Conservation (phyloP, 2,113 vertebrate genomes). For the Sinocyclocheilus maitianheensis region DNA sequence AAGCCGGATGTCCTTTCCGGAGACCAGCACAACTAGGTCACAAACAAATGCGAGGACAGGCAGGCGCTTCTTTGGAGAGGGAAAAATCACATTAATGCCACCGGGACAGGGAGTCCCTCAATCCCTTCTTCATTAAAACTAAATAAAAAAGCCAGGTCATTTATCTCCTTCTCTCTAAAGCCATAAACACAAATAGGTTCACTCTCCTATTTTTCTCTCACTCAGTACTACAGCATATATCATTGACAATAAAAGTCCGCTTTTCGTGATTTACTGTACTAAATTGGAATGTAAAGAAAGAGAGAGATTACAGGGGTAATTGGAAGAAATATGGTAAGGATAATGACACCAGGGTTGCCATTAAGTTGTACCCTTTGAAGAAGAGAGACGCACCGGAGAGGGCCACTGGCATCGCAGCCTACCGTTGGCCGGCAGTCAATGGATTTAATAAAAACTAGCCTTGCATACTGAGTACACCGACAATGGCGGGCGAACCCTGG, state of each 20-base stretch:
- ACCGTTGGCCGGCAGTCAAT: background rate
- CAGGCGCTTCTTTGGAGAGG: slow-evolving; percentile 58
- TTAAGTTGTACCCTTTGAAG: slow-evolving; percentile 1
- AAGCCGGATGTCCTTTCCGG: slow-evolving; percentile 61
- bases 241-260: slow-evolving; percentile 68
- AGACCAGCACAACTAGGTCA: slow-evolving; percentile 73
- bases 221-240: slow-evolving; percentile 64
- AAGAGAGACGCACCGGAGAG: background rate
- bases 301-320: slow-evolving; percentile 68
- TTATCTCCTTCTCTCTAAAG: slow-evolving; percentile 76
- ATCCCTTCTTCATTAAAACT: slow-evolving; percentile 82
- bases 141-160: slow-evolving; percentile 79
- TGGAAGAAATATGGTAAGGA: slow-evolving; percentile 56
- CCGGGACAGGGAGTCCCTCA: slow-evolving; percentile 69
- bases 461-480: background rate
- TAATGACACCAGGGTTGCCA: slow-evolving; percentile 43
- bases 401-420: slow-evolving; percentile 11
- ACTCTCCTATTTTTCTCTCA: slow-evolving; percentile 53
- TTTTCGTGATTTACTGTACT: slow-evolving; percentile 67
- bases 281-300: slow-evolving; percentile 73
- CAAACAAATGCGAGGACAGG: slow-evolving; percentile 62
- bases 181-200: slow-evolving; percentile 77
- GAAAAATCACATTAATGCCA: slow-evolving; percentile 62
- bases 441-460: slow-evolving; percentile 31
- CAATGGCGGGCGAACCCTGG: background rate